Percentiles rank a stretch among this genome's conserved stretches.
phyloP scores from a whole-genome alignment of 1,140 invertebrate genomes.

The Ruditapes philippinarum region DNA sequence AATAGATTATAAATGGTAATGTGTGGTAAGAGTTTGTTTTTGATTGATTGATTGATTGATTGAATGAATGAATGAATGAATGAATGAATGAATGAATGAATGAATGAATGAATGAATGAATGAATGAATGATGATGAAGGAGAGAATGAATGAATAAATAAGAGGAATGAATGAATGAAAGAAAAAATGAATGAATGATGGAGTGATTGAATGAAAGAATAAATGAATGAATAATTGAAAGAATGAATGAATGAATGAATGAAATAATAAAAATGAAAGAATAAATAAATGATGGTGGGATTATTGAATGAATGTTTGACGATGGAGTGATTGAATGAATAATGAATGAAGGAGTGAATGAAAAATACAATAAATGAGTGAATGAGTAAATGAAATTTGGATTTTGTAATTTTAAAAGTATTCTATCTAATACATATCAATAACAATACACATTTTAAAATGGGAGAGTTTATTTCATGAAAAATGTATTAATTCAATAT shows the following conservation, averaged over 20 bases:
- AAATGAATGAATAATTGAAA: constrained; percentile 36
- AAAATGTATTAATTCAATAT: too few species aligned
- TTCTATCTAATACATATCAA: too few species aligned
- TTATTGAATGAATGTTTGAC: constrained; percentile 39
- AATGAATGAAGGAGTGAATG: constrained; percentile 7
- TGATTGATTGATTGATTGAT: constrained; percentile 39
- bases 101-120: constrained; percentile 37
- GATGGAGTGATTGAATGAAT: neutral
- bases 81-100: constrained; percentile 5
- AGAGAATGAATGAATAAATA: constrained; percentile 1
- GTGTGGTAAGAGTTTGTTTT: too few species aligned
- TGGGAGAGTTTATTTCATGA: too few species aligned
- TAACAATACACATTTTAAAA: too few species aligned
- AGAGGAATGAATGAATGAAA: neutral
- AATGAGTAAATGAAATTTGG: neutral
- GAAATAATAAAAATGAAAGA: constrained; percentile 26
- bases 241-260: constrained; percentile 36
- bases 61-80: constrained; percentile 42
- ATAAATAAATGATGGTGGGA: too few species aligned
- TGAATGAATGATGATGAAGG: constrained; percentile 42
- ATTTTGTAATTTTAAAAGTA: neutral
- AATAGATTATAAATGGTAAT: too few species aligned
- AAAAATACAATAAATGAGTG: constrained; percentile 6
- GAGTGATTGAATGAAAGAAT: constrained; percentile 35
- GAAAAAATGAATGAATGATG: neutral